These are phyloP conservation scores for Plestiodon gilberti DNA, from an alignment of 2,113 vertebrate genomes.

Conservation along the genomic window DNA sequence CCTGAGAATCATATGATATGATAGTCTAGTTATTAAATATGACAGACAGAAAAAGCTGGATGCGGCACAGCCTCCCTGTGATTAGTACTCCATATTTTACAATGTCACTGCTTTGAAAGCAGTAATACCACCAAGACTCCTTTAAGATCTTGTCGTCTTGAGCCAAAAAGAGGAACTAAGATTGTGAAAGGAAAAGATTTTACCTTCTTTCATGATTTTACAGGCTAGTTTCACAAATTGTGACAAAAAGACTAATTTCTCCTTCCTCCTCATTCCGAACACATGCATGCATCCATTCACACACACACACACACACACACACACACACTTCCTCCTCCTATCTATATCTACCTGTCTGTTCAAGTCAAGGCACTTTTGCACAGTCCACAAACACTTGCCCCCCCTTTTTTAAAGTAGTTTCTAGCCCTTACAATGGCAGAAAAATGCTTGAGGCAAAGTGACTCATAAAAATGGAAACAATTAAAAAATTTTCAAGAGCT, in stretches of 20 bases:
- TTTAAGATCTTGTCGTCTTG: conserved; percentile 60
- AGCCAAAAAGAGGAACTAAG: conserved; percentile 63
- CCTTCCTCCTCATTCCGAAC: background rate
- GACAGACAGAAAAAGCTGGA: conserved; percentile 72
- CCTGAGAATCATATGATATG: conserved; percentile 64
- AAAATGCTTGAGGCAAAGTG: background rate
- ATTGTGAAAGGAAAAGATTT: conserved; percentile 55
- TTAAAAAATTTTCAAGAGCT: background rate
- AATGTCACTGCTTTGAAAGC: conserved; percentile 58
- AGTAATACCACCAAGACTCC: conserved; percentile 60
- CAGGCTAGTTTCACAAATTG: conserved; percentile 49
- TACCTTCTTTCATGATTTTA: conserved; percentile 47
- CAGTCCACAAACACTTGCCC: background rate
- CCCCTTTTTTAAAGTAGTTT: background rate
- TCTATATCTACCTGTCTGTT: background rate
- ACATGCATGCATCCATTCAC: background rate
- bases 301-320: background rate
- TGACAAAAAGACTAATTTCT: background rate
- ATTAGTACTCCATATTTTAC: conserved; percentile 72
- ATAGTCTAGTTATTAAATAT: conserved; percentile 71
- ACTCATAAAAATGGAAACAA: background rate
- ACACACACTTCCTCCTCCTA: too few species aligned
- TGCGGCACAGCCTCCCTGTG: conserved; percentile 67
- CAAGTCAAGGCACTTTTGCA: background rate
- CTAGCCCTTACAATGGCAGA: background rate